Conservation (phyloP, 1,140 invertebrate genomes). For the Schlechtendalia chinensis region DNA sequence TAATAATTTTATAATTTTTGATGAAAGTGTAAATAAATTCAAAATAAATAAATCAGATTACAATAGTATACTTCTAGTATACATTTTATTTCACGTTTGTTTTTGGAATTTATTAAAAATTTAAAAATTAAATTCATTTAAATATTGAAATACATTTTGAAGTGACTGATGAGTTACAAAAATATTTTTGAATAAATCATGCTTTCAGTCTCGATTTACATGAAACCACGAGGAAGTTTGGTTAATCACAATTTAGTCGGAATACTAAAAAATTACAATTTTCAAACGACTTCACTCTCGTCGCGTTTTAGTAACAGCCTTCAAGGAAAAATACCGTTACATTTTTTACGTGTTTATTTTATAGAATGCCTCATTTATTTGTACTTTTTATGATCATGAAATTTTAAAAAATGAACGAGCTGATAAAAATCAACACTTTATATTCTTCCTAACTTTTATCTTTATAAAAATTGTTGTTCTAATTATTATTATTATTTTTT, state of each 20-base stretch:
- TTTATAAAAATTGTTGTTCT: not conserved
- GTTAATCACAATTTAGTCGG: not conserved
- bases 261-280: not conserved
- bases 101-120: too few relatives aligned
- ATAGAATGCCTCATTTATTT: not conserved
- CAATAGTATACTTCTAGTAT: too few relatives aligned
- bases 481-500: not conserved
- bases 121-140: too few relatives aligned
- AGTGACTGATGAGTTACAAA: too few relatives aligned
- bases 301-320: not conserved
- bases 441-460: not conserved
- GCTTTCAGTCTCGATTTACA: too few relatives aligned
- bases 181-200: too few relatives aligned
- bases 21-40: too few relatives aligned
- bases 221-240: too few relatives aligned
- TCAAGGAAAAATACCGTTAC: not conserved
- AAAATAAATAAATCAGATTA: too few relatives aligned
- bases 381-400: not conserved
- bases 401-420: not conserved
- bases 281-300: not conserved
- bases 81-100: too few relatives aligned
- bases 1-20: too few relatives aligned
- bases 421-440: not conserved
- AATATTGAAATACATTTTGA: too few relatives aligned
- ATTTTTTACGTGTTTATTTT: conserved; percentile 2